Evolutionary conservation across 2,113 vertebrate genomes (phyloP).

Genomic region (Podarcis raffonei): DNA sequence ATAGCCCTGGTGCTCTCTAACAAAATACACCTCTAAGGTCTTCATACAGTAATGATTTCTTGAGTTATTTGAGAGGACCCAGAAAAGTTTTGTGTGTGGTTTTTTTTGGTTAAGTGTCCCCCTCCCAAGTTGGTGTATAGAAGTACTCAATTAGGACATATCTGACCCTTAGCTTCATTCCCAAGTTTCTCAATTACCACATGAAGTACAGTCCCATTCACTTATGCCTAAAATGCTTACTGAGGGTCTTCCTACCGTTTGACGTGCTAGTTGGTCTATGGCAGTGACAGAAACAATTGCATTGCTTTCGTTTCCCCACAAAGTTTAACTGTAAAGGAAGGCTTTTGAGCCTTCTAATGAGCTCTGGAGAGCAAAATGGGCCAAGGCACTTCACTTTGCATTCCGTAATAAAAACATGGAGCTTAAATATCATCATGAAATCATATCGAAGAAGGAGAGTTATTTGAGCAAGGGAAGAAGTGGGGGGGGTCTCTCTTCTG

Average conservation of each 20-base stretch:
- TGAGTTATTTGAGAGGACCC: not conserved
- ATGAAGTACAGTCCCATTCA: not conserved
- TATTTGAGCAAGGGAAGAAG: slow-evolving; percentile 42
- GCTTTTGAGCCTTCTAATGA: not conserved
- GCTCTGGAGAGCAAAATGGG: slow-evolving; percentile 45
- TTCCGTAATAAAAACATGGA: slow-evolving; percentile 23
- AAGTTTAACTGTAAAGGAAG: slow-evolving; percentile 48
- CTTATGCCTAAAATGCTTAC: not conserved
- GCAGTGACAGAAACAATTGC: slow-evolving; percentile 38
- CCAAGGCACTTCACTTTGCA: slow-evolving; percentile 56
- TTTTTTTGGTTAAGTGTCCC: not conserved
- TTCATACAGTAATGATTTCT: not conserved
- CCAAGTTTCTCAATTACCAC: not conserved
- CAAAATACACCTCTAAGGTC: not conserved
- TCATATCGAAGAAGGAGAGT: slow-evolving; percentile 54
- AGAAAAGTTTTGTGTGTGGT: not conserved
- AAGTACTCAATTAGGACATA: not conserved
- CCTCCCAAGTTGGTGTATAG: not conserved
- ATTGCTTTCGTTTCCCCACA: slow-evolving; percentile 50
- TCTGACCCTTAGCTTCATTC: not conserved
- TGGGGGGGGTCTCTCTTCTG: slow-evolving; percentile 29
- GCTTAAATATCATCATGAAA: slow-evolving; percentile 52
- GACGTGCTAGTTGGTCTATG: not conserved
- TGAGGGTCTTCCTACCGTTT: slow-evolving; percentile 10
- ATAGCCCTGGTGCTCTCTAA: not conserved